These are phyloP conservation scores for Antrozous pallidus DNA, from an alignment of 2,797 vertebrate species.

Conservation along the genomic window DNA sequence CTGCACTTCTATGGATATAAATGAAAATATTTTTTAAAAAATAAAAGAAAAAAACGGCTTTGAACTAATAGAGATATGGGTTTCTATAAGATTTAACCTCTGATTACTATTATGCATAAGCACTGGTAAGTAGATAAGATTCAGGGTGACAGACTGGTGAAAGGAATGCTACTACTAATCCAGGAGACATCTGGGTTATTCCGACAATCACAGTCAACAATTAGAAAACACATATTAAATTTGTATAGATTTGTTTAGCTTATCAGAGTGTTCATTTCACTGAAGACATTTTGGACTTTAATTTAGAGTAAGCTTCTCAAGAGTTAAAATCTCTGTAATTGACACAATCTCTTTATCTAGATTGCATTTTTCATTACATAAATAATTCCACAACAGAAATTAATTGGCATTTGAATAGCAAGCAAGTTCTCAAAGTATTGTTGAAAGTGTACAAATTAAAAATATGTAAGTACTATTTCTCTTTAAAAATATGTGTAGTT, in stretches of 20 bases:
- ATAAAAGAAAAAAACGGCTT: slow-evolving; percentile 36
- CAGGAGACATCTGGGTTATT: slow-evolving; percentile 40
- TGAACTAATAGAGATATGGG: slow-evolving; percentile 31
- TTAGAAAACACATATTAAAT: not conserved
- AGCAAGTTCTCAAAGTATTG: not conserved
- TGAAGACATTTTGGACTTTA: not conserved
- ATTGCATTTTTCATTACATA: not conserved
- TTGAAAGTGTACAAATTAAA: not conserved
- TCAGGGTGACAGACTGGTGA: not conserved
- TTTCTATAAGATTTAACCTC: slow-evolving; percentile 56
- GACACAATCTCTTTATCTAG: not conserved
- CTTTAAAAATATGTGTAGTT: not conserved
- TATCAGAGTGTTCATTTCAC: not conserved
- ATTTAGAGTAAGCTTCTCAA: not conserved
- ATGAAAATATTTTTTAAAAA: slow-evolving; percentile 14
- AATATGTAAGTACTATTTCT: not conserved
- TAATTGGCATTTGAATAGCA: not conserved
- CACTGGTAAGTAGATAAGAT: slow-evolving; percentile 1
- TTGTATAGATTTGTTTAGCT: not conserved
- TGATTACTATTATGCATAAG: not conserved
- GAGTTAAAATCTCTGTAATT: not conserved
- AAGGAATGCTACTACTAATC: not conserved
- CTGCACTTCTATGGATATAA: slow-evolving; percentile 31
- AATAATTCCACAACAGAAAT: not conserved
- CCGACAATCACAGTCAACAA: not conserved